A percentile compares a stretch with the other conserved stretches of the same genome.
phyloP scores from a whole-genome alignment of 1,140 invertebrate genomes.

The Cardiocondyla obscurior region DNA sequence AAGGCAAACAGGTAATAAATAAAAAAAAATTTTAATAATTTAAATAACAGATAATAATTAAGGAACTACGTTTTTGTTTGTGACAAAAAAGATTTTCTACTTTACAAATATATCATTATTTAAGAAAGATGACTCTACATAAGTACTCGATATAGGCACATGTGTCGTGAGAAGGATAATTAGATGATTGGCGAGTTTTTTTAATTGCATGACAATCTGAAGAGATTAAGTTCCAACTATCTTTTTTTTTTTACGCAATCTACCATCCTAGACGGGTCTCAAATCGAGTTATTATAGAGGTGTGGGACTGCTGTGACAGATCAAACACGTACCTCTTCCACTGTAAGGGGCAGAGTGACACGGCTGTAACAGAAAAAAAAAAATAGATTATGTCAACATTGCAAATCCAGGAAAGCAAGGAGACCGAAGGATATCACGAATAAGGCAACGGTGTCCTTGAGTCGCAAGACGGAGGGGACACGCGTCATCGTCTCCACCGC shows the following conservation, averaged over 20 bases:
- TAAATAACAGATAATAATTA: neutral
- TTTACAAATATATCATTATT: neutral
- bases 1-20: neutral
- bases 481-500: neutral
- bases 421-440: neutral
- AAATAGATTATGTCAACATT: conserved; percentile 61
- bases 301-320: conserved; percentile 18
- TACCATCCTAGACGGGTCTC: conserved; percentile 13
- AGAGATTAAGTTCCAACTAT: conserved; percentile 12
- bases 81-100: neutral
- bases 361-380: conserved; percentile 87
- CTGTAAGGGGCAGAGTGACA: conserved; percentile 89
- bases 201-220: conserved; percentile 41
- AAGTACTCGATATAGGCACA: neutral
- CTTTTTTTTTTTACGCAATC: conserved; percentile 44
- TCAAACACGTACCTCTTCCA: conserved; percentile 87
- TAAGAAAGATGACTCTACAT: neutral
- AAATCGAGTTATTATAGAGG: conserved; percentile 48
- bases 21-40: neutral
- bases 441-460: conserved; percentile 61
- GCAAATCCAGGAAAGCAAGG: neutral
- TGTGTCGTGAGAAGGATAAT: conserved; percentile 50
- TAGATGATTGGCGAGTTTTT: conserved; percentile 73
- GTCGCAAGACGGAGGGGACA: neutral
- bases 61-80: neutral